Conservation (phyloP, 2,113 vertebrate genomes). For the Capreolus pygargus region DNA sequence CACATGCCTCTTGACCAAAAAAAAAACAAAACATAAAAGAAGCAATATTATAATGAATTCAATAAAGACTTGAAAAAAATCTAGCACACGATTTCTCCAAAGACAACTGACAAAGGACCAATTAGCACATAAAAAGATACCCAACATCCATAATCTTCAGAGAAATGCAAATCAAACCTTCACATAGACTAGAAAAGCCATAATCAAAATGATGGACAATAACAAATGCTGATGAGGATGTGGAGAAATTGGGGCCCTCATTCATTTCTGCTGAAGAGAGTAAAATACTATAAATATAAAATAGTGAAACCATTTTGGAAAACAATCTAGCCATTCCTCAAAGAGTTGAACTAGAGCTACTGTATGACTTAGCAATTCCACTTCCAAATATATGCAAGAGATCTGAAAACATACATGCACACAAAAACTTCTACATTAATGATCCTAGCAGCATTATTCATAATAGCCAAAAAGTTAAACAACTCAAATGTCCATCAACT, state of each 20-base stretch:
- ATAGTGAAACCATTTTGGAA: background rate
- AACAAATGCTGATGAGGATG: background rate
- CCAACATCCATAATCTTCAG: background rate
- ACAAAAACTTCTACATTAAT: background rate
- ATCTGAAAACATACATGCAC: background rate
- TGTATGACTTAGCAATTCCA: background rate
- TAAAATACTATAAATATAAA: background rate
- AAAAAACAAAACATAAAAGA: background rate
- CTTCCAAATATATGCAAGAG: background rate
- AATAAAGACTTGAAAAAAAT: background rate
- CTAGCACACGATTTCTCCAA: background rate
- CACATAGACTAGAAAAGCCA: background rate
- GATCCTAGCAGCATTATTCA: background rate
- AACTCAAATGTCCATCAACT: background rate
- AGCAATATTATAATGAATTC: background rate
- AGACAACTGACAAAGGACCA: background rate
- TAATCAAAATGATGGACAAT: background rate
- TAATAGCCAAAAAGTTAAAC: background rate
- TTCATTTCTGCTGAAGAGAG: background rate
- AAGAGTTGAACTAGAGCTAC: background rate
- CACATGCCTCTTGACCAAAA: background rate
- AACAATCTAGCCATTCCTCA: background rate
- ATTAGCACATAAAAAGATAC: background rate
- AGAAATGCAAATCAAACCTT: background rate
- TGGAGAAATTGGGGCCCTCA: background rate